Base-by-base conservation (phyloP, 1,140 invertebrate species). In the Drosophila rhopaloa region DNA sequence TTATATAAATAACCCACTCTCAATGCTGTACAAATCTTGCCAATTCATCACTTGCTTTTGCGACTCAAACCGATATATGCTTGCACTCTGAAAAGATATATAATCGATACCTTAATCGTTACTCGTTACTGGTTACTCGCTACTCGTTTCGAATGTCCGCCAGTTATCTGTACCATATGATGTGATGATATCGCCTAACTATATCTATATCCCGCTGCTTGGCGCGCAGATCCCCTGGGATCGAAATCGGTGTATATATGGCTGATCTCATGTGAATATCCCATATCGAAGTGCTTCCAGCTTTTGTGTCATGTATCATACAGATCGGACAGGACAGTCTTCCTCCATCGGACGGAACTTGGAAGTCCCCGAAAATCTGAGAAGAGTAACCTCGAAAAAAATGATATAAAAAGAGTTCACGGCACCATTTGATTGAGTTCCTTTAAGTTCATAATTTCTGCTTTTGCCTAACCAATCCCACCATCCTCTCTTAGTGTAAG, bases 21-120 rank as follows among this genome's bases (percentile, higher is more conserved):
- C 57, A 62, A 73, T 63, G 80, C 80, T 83, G 81, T 84, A 84
- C 35, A 50, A 85, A 71, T 65, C 47, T 67, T 53, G 81, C 81
- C 76, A 71, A 71, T 4, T 16, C 43, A 57, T 70, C 61, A 70
- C 50, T 50, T 71, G 65, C 68, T 71, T 71, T 50, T 71, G 67
- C 67, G 67, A 71, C 37, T 70, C 27, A 14, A 40, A 41, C 32
- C 51, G 44, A 58, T 40, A 47, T 32, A 32, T 50, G 65, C 68
- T 71, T 71, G 68, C 68, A 71, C 68, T 58, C 44, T 9, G 53
- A 71, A 43, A 43, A 35, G 29, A 63, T 44, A 60, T 59, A 43
- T 60, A 58, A 9, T 41, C 37, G 53, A 41, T 62, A 58, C 27
- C 8, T 48, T 71, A 41, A 51, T 68, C 35, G 66, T 71, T 71